Base-by-base conservation (phyloP, 2,113 vertebrate species). In the Corythornis madagascariensis region DNA sequence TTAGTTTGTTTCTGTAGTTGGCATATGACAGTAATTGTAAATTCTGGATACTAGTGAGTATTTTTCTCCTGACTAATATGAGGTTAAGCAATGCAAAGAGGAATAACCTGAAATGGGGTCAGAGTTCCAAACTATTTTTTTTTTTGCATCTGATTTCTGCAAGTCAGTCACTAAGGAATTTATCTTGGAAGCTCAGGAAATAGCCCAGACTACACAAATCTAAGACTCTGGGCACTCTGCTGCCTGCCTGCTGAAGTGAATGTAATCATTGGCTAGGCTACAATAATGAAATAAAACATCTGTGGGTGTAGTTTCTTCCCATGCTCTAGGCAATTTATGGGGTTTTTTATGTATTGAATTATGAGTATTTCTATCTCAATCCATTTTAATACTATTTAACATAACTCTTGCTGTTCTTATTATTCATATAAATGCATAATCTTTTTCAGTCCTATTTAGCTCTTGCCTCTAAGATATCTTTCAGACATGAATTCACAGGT, bases 91-190 rank as follows among this genome's bases (percentile, higher is more conserved):
- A 50, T 72, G 13, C 65, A 78, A 76, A 92, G 59, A 5, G 3
- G 47, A 90, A 80, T 55, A 83, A 85, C 42, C 26, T 74, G 55
- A 91, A 91, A 81, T 29, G 50, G 20, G 25, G 17, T 76, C 88
- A 73, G 61, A 59, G 31, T 82, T 94, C 55, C 81, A 76, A 47
- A 33, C 55, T 33, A 63, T 56, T 76, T 76, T 76, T 38, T 56
- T 76, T 76, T 94, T 93, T 86, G 31, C 45, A 70, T 26, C 38
- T 65, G n/a, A 92, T 76, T 82, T 93, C 43, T 86, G 67, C 25
- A 75, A 93, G 84, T 87, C 40, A 67, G 50, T 81, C 74, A 42
- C 89, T 73, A 65, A 77, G 70, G 74, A 87, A 77, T 83, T 84
- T 73, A 35, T 42, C 66, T 60, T 70, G 60, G 65, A 77, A 88